Evolutionary conservation across 2,797 vertebrate genomes (phyloP), one percentile per base, ranked within the genome.

Genomic region (Heteromormyrus szaboi): DNA sequence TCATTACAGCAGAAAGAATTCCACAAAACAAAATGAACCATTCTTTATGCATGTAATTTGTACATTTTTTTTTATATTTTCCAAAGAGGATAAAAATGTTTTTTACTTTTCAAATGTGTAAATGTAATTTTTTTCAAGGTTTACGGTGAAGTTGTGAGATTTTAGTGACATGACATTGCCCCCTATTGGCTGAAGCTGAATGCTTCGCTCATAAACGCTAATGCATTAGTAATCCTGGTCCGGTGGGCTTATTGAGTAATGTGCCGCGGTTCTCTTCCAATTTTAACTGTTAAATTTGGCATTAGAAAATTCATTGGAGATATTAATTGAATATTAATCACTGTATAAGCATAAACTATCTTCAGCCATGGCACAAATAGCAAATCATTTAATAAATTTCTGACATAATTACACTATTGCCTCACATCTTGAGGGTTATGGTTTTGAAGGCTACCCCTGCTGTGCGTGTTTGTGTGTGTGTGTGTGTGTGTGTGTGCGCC

Each of bases 131-230:
- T 85, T 14, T 29, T 22, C 79, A 48, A 83, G 37, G 3, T 29
- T 48, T 51, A 44, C n/a, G 1, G 22, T 5, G 22, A 50, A 37
- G 4, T 50, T 17, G 5, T 12, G 25, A 86, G 50, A 86, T 86
- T 86, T 86, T 14, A 86, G 50, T 54, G 48, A 86, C 56, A 19
- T 59, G n/a, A 87, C 62, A 68, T 29, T 68, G 59, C 86, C 86
- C 86, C 44, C 86, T 68, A 72, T 48, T 72, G 86, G 86, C 86
- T 48, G 44, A 87, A 62, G 59, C 59, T 48, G 14, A 87, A 62
- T 22, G 37, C 25, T 33, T 19, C 50, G 46, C 51, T 72, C 12
- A 68, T 17, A 88, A 76, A 62, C 3, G 29, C 19, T 44, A 51
- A 50, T 86, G 29, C 51, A 86, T 33, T 84, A 48, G 22, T 54